Evolutionary conservation across 2,888 invertebrate genomes (phyloP).

Genomic region (Leptopilina myrica): DNA sequence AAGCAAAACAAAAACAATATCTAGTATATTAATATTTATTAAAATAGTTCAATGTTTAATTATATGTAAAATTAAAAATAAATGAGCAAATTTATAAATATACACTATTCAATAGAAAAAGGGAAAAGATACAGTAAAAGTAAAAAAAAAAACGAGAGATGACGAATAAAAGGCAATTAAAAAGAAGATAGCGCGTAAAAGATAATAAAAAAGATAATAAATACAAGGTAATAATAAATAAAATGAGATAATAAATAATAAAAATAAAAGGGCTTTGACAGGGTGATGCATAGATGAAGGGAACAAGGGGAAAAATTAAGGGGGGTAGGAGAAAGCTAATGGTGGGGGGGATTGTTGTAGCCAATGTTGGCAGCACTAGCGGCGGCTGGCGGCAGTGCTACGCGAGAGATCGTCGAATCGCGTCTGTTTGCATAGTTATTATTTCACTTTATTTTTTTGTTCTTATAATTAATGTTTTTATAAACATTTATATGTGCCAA

Average conservation of each 20-base stretch:
- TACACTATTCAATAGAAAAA: too few species aligned
- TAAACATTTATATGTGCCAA: not conserved
- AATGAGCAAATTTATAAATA: too few species aligned
- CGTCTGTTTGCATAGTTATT: constrained; percentile 39
- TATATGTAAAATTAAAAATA: too few species aligned
- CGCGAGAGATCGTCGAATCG: constrained; percentile 50
- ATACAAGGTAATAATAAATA: not conserved
- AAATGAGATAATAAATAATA: not conserved
- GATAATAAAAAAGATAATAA: not conserved
- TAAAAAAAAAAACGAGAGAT: too few species aligned
- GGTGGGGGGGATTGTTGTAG: constrained; percentile 19
- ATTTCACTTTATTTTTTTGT: not conserved
- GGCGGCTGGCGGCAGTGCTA: constrained; percentile 47
- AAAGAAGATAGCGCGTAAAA: not conserved
- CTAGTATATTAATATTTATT: too few species aligned
- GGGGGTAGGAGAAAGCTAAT: constrained; percentile 13
- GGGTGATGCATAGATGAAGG: not conserved
- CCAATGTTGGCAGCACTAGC: constrained; percentile 45
- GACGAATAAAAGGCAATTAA: too few species aligned
- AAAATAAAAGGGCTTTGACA: constrained; percentile 9
- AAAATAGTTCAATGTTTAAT: too few species aligned
- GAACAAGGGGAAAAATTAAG: not conserved
- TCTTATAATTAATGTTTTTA: constrained; percentile 1
- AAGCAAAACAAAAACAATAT: too few species aligned
- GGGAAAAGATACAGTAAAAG: too few species aligned